Evolutionary conservation across 2,888 invertebrate genomes (phyloP), one percentile per base, ranked within the genome.

Genomic region (Patella ulyssiponensis): DNA sequence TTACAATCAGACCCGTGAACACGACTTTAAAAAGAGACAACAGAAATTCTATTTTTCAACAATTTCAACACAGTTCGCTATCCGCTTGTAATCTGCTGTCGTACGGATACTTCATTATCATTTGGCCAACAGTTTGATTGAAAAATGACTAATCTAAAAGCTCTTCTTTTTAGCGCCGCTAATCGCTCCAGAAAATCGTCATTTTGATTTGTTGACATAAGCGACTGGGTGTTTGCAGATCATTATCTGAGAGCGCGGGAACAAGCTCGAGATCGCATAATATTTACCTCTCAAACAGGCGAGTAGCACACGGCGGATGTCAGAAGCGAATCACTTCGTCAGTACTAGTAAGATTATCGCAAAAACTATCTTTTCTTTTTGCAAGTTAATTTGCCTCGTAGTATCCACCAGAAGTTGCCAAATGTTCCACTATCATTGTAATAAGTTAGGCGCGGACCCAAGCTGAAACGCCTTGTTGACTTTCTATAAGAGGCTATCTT

Each of bases 241-340:
- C 20, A 64, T 64, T 64, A 64, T 64, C 64, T 64, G 23, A 64
- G 23, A 64, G 64, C 64, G 64, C 64, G 64, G 64, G 64, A 64
- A 64, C 64, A 64, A 64, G 64, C 9, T 64, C 64, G 64, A 23
- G 64, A 64, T 20, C 20, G 64, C 64, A 64, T 64, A 64, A 64
- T 64, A 64, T 64, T 64, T 64, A 64, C 64, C 64, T 64, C 64
- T 20, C 23, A 64, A 64, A 64, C 64, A 64, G 64, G 23, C 20
- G 64, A 64, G 64, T 23, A 64, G 23, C 64, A 64, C 64, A 20
- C 64, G 20, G 64, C 64, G 23, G 64, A 64, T 23, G 64, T 64
- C 64, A 23, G 23, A 64, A 64, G 64, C 64, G 23, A 64, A 64
- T 64, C 64, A 23, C 64, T 14, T 12, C 23, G 64, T 64, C 23